Percentiles rank a stretch among this genome's conserved stretches.
Conservation (phyloP, 2,888 invertebrate species). For the Apodemia hepburni region DNA sequence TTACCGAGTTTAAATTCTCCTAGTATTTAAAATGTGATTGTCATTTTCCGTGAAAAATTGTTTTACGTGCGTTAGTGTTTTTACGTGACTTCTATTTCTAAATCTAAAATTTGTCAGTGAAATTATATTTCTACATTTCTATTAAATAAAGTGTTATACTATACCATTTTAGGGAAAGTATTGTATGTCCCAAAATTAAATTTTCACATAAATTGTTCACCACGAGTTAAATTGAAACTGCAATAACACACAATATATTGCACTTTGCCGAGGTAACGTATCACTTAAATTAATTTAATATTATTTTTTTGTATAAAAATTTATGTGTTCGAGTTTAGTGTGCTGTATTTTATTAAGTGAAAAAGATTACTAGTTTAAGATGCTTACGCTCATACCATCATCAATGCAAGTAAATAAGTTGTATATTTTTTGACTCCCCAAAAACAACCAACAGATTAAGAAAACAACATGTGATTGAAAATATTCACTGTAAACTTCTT, state of each 20-base stretch:
- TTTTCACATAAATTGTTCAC: slow-evolving; percentile 17
- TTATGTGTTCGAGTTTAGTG: slow-evolving; percentile 4
- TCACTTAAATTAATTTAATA: slow-evolving; percentile 1
- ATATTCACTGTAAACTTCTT: slow-evolving; percentile 69
- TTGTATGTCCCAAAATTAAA: slow-evolving; percentile 16
- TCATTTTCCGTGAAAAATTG: background rate
- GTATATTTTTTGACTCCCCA: slow-evolving; percentile 2
- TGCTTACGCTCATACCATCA: slow-evolving; percentile 14
- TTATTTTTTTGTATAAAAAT: background rate
- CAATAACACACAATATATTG: slow-evolving; percentile 8
- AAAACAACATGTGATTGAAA: slow-evolving; percentile 54
- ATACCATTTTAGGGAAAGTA: slow-evolving; percentile 5
- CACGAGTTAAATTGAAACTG: slow-evolving; percentile 13
- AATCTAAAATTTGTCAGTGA: slow-evolving; percentile 3
- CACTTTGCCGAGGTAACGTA: background rate
- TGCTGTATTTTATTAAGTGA: slow-evolving; percentile 6
- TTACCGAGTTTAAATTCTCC: background rate
- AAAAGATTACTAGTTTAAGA: background rate
- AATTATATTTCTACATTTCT: slow-evolving; percentile 1
- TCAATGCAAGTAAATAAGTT: background rate
- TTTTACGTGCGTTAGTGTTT: slow-evolving; percentile 1
- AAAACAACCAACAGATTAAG: slow-evolving; percentile 50
- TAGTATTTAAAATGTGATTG: background rate
- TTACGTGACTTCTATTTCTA: slow-evolving; percentile 7
- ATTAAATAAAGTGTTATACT: slow-evolving; percentile 11